Evolutionary conservation across 2,888 invertebrate genomes (phyloP).

Genomic region (Cryptocheilus praepositus): DNA sequence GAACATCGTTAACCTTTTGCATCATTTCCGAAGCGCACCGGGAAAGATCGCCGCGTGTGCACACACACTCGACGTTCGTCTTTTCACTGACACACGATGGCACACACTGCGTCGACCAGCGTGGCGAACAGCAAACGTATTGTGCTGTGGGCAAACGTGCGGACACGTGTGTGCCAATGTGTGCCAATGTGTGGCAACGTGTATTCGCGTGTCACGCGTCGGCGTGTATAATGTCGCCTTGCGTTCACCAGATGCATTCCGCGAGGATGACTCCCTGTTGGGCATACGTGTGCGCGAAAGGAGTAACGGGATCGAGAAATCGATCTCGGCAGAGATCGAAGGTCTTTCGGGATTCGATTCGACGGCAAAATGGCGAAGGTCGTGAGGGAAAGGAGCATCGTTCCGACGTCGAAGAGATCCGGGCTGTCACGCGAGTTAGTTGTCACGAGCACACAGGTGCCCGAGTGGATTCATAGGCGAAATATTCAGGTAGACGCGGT

Average conservation of each 20-base stretch:
- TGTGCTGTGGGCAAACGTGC: too few species aligned
- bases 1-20: conserved; percentile 66
- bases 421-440: too few species aligned
- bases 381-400: conserved; percentile 46
- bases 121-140: too few species aligned
- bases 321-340: conserved; percentile 50
- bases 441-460: too few species aligned
- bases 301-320: conserved; percentile 53
- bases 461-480: too few species aligned
- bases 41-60: background rate
- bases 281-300: conserved; percentile 29
- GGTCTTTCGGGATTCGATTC: conserved; percentile 52
- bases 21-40: conserved; percentile 48
- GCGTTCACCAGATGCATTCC: conserved; percentile 39
- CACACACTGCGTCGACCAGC: background rate
- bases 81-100: background rate
- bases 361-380: conserved; percentile 57
- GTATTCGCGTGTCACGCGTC: too few species aligned
- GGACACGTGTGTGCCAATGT: too few species aligned
- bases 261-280: conserved; percentile 34
- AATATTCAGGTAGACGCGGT: too few species aligned
- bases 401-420: conserved; percentile 15
- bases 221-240: conserved; percentile 25
- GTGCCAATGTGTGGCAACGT: too few species aligned
- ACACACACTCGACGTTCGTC: background rate